A percentile compares a stretch with the other conserved stretches of the same genome.
These are phyloP conservation scores for Eilema depressum DNA, from an alignment of 2,888 invertebrate genomes.

Conservation along the genomic window DNA sequence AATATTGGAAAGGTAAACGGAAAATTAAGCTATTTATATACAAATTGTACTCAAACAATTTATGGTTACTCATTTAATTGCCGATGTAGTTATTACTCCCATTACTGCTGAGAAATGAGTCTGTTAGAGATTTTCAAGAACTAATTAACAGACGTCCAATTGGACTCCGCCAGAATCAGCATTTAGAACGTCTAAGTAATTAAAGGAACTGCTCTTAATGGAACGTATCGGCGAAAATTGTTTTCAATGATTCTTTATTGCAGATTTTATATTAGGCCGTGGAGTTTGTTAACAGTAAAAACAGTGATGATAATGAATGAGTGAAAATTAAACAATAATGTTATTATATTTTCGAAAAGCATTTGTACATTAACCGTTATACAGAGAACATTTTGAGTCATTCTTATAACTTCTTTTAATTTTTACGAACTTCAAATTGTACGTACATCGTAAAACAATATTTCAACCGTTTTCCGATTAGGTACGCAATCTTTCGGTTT, in stretches of 20 bases:
- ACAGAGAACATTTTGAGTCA: not conserved
- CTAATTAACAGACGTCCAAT: conserved; percentile 53
- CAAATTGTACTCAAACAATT: conserved; percentile 35
- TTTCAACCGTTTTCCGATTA: not conserved
- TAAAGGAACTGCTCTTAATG: conserved; percentile 33
- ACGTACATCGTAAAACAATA: not conserved
- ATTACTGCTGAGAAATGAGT: conserved; percentile 46
- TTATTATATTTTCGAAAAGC: not conserved
- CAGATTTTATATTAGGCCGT: conserved; percentile 3
- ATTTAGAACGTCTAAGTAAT: conserved; percentile 43
- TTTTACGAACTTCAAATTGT: not conserved
- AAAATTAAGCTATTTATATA: conserved; percentile 10
- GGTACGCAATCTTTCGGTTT: not conserved
- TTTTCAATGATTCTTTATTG: conserved; percentile 26
- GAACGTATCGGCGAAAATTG: conserved; percentile 40
- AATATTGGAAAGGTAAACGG: too few relatives aligned
- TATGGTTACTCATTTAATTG: conserved; percentile 46
- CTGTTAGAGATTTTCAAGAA: conserved; percentile 52
- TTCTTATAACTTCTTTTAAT: not conserved
- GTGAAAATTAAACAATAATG: not conserved
- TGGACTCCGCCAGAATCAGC: conserved; percentile 43
- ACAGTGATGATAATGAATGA: not conserved
- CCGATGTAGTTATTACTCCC: conserved; percentile 48
- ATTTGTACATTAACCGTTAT: not conserved
- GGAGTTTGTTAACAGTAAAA: not conserved